Evolutionary conservation across 2,113 vertebrate genomes (phyloP).

Genomic region (Abramis brama): DNA sequence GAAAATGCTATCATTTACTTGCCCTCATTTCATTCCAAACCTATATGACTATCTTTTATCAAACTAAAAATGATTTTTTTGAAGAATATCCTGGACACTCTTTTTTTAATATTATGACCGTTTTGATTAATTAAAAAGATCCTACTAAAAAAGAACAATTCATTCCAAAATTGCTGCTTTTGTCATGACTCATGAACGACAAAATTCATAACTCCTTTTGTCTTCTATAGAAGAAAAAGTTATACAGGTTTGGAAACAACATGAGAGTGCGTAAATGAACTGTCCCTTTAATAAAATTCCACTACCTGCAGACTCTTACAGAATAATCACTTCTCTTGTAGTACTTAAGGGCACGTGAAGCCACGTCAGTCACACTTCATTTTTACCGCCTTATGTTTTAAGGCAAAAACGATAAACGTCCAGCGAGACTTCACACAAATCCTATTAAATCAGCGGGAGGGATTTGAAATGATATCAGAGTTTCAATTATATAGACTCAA

Average conservation of each 20-base stretch:
- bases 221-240: neutral
- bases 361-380: conserved; percentile 18
- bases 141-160: neutral
- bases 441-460: conserved; percentile 58
- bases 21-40: neutral
- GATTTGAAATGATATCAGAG: conserved; percentile 72
- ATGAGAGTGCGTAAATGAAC: neutral
- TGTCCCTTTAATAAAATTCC: neutral
- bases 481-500: conserved; percentile 80
- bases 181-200: neutral
- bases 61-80: too few relatives aligned
- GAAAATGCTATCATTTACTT: neutral
- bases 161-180: neutral
- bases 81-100: neutral
- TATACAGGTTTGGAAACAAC: neutral
- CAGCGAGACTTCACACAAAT: conserved; percentile 58
- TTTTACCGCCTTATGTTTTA: conserved; percentile 46
- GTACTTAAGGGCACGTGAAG: conserved; percentile 15
- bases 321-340: neutral
- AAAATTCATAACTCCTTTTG: neutral
- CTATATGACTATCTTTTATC: neutral
- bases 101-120: neutral
- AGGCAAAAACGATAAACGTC: conserved; percentile 54
- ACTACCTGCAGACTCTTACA: neutral
- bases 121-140: neutral